Base-by-base conservation (phyloP, 1,140 invertebrate genomes). In the Diabrotica virgifera region DNA sequence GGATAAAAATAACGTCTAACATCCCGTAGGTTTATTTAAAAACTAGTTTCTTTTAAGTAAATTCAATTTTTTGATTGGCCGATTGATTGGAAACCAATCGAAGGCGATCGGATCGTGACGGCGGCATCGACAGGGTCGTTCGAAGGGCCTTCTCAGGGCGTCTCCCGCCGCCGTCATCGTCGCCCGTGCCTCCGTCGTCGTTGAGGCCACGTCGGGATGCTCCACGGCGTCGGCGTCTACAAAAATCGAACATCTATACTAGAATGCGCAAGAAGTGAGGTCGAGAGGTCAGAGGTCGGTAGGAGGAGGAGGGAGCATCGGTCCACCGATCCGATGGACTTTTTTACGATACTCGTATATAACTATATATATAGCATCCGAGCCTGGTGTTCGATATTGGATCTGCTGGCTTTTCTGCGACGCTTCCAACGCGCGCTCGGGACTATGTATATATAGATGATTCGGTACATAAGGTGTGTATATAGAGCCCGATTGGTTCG, bases 211-310 rank as follows among this genome's bases (percentile, higher is more conserved):
- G 60, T 38, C 67, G 63, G 67, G 60, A 65, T 58, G 59, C 64
- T 68, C 65, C 69, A 71, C 67, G 67, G 67, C 70, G 70, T 69
- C 67, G 67, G 70, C 70, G 70, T 71, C 71, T 66, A 62, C 71
- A 74, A 74, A 74, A 74, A 74, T 74, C 72, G 72, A 74, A 74
- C 72, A 63, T 68, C 71, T 72, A 72, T 74, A 74, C 70, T 71
- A 68, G 70, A 72, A 67, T 70, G 72, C 72, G 71, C 72, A 70
- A 72, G 66, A 70, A 74, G 72, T 74, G 68, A 71, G 70, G 66
- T 67, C 62, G 68, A 62, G 64, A 65, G 70, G 70, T 72, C 70
- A 72, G 60, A 70, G 70, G 70, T 72, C 68, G 61, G 58, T 36
- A 36, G 35, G 50, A 66, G 54, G 59, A 46, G 40, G n/a, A 46